Percentiles rank a stretch among this genome's conserved stretches.
These are phyloP conservation scores for Ips typographus DNA, from an alignment of 1,140 invertebrate species.

Conservation along the genomic window DNA sequence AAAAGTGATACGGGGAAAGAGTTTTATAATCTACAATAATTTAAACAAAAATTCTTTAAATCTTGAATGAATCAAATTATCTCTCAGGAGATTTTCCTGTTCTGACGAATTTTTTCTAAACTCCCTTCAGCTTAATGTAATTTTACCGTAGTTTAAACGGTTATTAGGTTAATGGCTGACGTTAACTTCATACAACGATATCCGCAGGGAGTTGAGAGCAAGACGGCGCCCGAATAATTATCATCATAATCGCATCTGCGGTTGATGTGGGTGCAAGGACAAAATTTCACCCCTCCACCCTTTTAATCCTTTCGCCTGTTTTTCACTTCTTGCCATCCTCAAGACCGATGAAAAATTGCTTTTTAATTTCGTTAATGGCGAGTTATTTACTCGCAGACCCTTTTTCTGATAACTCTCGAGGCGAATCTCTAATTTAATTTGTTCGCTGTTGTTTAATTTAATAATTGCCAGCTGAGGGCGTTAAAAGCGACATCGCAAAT, in stretches of 20 bases:
- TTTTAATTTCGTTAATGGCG: background rate
- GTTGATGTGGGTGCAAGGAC: constrained; percentile 18
- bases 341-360: background rate
- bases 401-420: no score
- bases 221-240: constrained; percentile 28
- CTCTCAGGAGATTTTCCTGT: no score
- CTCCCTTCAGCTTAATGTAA: constrained; percentile 10
- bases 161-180: constrained; percentile 24
- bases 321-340: constrained; percentile 1
- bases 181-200: constrained; percentile 17
- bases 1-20: no score
- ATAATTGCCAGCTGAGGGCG: background rate
- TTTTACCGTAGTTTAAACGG: constrained; percentile 17
- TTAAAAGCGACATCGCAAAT: background rate
- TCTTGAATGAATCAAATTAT: no score
- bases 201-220: constrained; percentile 11
- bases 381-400: no score
- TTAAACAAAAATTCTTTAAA: no score
- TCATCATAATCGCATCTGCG: constrained; percentile 28
- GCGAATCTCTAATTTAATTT: no score
- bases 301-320: constrained; percentile 13
- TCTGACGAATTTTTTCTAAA: background rate
- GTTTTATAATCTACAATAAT: no score
- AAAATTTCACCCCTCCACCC: constrained; percentile 17
- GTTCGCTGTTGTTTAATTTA: no score